Evolutionary conservation across 2,113 vertebrate genomes (phyloP).

Genomic region (Mormyrus iriodes): DNA sequence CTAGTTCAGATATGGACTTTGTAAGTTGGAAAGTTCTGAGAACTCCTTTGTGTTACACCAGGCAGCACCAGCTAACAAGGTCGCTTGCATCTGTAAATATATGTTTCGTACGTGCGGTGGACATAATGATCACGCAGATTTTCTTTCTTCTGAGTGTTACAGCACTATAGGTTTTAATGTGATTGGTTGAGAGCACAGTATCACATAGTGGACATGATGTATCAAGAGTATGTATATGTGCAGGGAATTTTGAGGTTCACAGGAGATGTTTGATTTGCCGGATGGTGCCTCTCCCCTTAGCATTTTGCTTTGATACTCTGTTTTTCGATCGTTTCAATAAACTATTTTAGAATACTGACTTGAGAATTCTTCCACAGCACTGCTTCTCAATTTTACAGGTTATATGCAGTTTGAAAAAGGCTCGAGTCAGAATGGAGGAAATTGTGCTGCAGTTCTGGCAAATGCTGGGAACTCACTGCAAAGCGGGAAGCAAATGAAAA

Average conservation of each 20-base stretch:
- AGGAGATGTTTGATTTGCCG: neutral
- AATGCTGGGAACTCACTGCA: neutral
- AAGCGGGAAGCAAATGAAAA: neutral
- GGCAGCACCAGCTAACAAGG: neutral
- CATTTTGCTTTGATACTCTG: neutral
- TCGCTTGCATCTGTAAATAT: neutral
- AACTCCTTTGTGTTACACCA: neutral
- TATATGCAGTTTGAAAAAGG: neutral
- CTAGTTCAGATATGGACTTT: neutral
- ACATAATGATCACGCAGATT: neutral
- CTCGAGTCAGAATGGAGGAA: neutral
- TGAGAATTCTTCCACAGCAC: neutral
- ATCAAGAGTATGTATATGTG: neutral
- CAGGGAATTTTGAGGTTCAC: neutral
- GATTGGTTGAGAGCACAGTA: neutral
- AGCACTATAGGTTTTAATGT: neutral
- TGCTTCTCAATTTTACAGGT: neutral
- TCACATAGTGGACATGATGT: neutral
- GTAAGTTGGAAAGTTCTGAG: neutral
- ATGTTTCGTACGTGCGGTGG: neutral
- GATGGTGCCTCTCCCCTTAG: neutral
- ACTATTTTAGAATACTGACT: neutral
- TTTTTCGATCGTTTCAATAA: neutral
- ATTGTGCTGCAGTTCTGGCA: neutral
- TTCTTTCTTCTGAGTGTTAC: neutral